These are phyloP conservation scores for Trissolcus japonicus DNA, from an alignment of 2,888 invertebrate genomes.

Conservation along the genomic window DNA sequence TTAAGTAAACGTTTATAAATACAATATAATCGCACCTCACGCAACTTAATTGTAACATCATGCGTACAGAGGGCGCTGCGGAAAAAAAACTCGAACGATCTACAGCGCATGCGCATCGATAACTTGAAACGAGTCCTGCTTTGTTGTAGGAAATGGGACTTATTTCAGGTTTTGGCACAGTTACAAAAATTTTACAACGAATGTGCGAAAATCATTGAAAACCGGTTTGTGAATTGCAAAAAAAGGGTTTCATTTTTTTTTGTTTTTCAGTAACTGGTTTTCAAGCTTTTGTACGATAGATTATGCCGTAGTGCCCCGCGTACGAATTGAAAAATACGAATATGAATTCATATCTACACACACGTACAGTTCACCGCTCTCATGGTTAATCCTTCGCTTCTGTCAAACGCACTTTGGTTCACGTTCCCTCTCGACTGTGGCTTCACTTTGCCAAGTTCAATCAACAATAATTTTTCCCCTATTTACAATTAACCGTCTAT, in stretches of 20 bases:
- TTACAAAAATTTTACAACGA: too few relatives aligned
- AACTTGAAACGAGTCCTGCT: too few relatives aligned
- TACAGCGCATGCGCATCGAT: slow-evolving; percentile 51
- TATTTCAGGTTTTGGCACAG: too few relatives aligned
- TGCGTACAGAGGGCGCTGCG: slow-evolving; percentile 24
- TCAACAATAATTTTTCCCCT: slow-evolving; percentile 17
- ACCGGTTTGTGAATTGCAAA: too few relatives aligned
- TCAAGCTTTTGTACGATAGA: too few relatives aligned
- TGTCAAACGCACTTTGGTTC: slow-evolving; percentile 52
- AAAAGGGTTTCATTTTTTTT: too few relatives aligned
- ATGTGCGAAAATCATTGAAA: too few relatives aligned
- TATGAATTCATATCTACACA: slow-evolving; percentile 29
- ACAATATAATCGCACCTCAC: slow-evolving; percentile 59
- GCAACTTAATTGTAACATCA: slow-evolving; percentile 42
- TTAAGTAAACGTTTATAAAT: slow-evolving; percentile 74
- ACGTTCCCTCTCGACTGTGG: slow-evolving; percentile 31
- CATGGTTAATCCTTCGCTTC: slow-evolving; percentile 18
- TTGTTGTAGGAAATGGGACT: too few relatives aligned
- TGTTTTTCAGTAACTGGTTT: too few relatives aligned
- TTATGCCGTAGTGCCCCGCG: slow-evolving; percentile 5
- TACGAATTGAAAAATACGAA: slow-evolving; percentile 21
- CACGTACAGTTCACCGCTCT: slow-evolving; percentile 14
- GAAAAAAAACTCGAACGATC: slow-evolving; percentile 28
- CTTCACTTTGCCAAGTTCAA: slow-evolving; percentile 16
- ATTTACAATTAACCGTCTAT: slow-evolving; percentile 32